Evolutionary conservation across 2,888 invertebrate species (phyloP), one percentile per base, ranked within the genome.

Genomic region (Heliconius sara): DNA sequence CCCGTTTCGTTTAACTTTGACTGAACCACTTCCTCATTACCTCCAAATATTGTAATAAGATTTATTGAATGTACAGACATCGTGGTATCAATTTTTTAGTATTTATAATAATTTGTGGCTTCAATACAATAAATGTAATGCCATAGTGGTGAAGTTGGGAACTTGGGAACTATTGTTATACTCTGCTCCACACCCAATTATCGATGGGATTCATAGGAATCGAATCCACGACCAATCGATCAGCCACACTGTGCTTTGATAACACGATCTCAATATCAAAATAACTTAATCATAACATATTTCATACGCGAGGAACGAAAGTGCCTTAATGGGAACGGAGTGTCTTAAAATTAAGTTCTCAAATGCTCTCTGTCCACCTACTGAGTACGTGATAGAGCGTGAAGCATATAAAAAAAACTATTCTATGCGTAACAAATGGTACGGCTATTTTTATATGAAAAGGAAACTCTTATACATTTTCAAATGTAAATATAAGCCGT

Each of bases 21-120:
- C 43, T 68, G 39, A 68, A 68, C 12, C n/a, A 43, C 13, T 43
- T 39, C 68, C 68, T 43, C 39, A 13, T 68, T 68, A 39, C n/a
- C 39, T n/a, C n/a, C 25, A 43, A 43, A 68, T 68, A n/a, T 16
- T 68, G 25, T 43, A 68, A 39, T 43, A 13, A 68, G 5, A 68
- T 13, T 68, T 43, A 68, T 68, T 68, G 68, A 43, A 43, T n/a
- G n/a, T n/a, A 25, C 68, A 68, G 68, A 68, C 68, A 68, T 68
- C 25, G 30, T 13, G 43, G 39, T 68, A 39, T 12, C 39, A 3
- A 25, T 12, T 27, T 65, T 39, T 68, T 19, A 7, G 5, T 68
- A 39, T n/a, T n/a, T n/a, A n/a, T n/a, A n/a, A n/a, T n/a, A n/a
- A 65, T 16, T 19, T 7, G 65, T 65, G 13, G 63, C 13, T 65